Evolutionary conservation across 2,113 vertebrate species (phyloP), one percentile per base, ranked within the genome.

Genomic region (Dascyllus trimaculatus): DNA sequence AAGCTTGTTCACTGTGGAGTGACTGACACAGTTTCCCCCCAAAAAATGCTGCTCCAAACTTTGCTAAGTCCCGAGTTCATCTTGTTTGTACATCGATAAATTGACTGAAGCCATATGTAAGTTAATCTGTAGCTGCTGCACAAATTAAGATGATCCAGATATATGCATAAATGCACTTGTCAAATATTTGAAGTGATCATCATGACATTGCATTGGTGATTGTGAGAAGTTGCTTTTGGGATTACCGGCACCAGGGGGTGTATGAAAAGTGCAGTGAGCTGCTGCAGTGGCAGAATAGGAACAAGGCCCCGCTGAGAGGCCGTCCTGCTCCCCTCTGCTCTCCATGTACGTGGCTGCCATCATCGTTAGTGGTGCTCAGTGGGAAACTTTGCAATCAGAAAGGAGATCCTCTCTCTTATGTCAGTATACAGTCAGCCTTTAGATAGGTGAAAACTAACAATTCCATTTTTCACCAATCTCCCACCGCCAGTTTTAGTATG

Each of bases 11-110:
- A 19, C 57, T 51, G 17, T n/a, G 15, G 21, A 71, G 49, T 24
- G 14, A 21, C 51, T 29, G 58, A 72, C 56, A 51, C 51, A 19
- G 52, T 53, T 48, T 64, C 49, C n/a, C 21, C 69, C 69, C 71
- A 72, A 75, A 79, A 75, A 49, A 65, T 80, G 22, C 77, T 81
- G 73, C 59, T 70, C 49, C 3, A 57, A 46, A 63, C 64, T 43
- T 61, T 21, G 24, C 29, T 32, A 22, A 48, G 45, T 51, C 24
- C 70, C 43, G 43, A 57, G 38, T 54, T 56, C 26, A 71, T 53
- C 4, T 19, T 13, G 49, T 59, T 57, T 74, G 51, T 56, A 68
- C 53, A 13, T 51, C 11, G 35, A 15, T 18, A 4, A 10, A 51
- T 35, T 1, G 18, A 65, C 19, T 21, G 2, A 19, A 51, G 19